Evolutionary conservation across 2,797 vertebrate genomes (phyloP).

Genomic region (Oophaga sylvatica): DNA sequence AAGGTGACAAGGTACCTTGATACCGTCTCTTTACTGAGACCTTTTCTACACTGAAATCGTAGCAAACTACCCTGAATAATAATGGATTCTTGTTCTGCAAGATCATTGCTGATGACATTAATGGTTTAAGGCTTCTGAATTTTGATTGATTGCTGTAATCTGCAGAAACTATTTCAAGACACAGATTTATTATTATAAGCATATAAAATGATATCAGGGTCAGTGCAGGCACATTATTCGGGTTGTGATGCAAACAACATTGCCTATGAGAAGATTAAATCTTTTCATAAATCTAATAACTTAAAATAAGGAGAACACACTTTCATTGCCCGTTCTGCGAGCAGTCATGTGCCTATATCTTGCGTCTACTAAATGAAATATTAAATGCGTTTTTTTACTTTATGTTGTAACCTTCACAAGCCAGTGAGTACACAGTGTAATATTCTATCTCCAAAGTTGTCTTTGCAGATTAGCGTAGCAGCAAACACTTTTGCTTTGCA

Average conservation of each 20-base stretch:
- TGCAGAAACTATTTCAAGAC: constrained; percentile 78
- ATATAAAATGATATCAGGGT: constrained; percentile 78
- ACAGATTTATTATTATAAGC: constrained; percentile 80
- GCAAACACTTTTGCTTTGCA: constrained; percentile 6
- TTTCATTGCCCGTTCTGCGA: constrained; percentile 64
- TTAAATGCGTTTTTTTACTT: constrained; percentile 54
- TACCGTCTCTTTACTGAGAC: not conserved
- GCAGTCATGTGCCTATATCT: constrained; percentile 55
- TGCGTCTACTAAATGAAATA: constrained; percentile 53
- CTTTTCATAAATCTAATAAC: constrained; percentile 69
- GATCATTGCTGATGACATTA: constrained; percentile 78
- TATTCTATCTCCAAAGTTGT: constrained; percentile 31
- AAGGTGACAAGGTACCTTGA: constrained; percentile 18
- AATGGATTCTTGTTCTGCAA: constrained; percentile 74
- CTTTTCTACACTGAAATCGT: constrained; percentile 31
- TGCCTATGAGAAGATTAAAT: constrained; percentile 68
- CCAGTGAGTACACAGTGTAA: constrained; percentile 21
- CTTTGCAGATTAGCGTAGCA: constrained; percentile 26
- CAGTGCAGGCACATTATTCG: constrained; percentile 74
- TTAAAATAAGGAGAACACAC: constrained; percentile 64
- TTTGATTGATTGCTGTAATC: constrained; percentile 82
- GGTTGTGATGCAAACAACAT: constrained; percentile 74
- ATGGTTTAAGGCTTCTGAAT: constrained; percentile 78
- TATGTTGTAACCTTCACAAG: constrained; percentile 61
- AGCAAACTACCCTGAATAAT: constrained; percentile 70